Base-by-base conservation (phyloP, 2,888 invertebrate species). In the Therioaphis trifolii region DNA sequence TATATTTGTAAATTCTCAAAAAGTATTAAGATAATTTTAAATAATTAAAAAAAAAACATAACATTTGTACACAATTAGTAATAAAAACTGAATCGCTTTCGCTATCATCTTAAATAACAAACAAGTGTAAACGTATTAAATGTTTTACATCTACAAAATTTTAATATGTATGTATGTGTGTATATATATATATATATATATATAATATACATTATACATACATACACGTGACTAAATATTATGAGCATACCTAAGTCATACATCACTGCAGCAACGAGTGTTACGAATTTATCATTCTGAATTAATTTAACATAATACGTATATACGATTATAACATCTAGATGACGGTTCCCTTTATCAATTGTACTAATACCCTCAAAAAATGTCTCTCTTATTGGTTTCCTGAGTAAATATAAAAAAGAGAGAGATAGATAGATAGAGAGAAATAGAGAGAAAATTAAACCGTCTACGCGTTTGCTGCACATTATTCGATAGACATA, bases 41-140 rank as follows among this genome's bases (percentile, higher is more conserved):
- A 55, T 72, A 35, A 75, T 63, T 21, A 49, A 43, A 21, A 61
- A 78, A 77, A 77, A 77, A 78, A 49, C 11, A 77, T 21, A 49
- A 66, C 27, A 40, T 77, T 78, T 78, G 77, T 77, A 78, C 66
- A 78, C 35, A 78, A 68, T 66, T 66, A 78, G 52, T 52, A 78
- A 52, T 52, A 35, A 52, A 66, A 66, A 52, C n/a, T 43, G 63
- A 63, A 63, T 24, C 24, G 49, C 52, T 49, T 66, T 78, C 18
- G 18, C 52, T 77, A 66, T 66, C 63, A 49, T 46, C 4, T 63
- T 29, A 29, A 49, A 27, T 35, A 24, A 78, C 63, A 78, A 68
- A 78, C 35, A 35, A 18, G 3, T 61, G 66, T 74, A 76, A 76
- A 63, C 29, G 61, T 76, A 46, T 27, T 63, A n/a, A 78, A 66